Percentiles rank a stretch among this genome's conserved stretches.
Conservation (phyloP, 2,888 invertebrate genomes). For the Drosophila tanythrix region DNA sequence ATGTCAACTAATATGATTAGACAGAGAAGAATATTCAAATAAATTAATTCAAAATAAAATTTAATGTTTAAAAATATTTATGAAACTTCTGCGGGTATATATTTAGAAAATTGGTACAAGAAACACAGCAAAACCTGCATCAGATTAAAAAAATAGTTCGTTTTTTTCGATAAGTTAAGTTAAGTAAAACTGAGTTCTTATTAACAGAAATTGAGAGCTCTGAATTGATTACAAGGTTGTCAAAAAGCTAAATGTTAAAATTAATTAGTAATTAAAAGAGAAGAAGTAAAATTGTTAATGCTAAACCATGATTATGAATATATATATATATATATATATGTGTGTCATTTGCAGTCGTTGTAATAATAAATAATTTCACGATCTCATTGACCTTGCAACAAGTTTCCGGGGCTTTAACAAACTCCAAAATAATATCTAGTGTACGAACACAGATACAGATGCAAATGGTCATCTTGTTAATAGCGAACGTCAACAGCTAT, state of each 20-base stretch:
- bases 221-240: neutral
- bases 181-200: neutral
- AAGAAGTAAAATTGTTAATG: neutral
- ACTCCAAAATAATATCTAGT: neutral
- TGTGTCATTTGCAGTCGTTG: neutral
- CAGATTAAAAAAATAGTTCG: neutral
- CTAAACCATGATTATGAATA: neutral
- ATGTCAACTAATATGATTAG: neutral
- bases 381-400: constrained; percentile 35
- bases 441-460: neutral
- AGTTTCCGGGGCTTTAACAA: constrained; percentile 10
- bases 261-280: neutral
- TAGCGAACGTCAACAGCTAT: constrained; percentile 66
- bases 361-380: constrained; percentile 1
- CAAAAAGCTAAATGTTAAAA: neutral
- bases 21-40: neutral
- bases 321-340: neutral
- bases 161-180: neutral
- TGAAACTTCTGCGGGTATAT: too few species aligned
- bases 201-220: neutral
- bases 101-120: neutral
- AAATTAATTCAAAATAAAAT: neutral
- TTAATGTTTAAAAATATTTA: neutral
- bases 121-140: neutral
- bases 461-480: constrained; percentile 51